Evolutionary conservation across 2,113 vertebrate species (phyloP).

Genomic region (Scophthalmus maximus): DNA sequence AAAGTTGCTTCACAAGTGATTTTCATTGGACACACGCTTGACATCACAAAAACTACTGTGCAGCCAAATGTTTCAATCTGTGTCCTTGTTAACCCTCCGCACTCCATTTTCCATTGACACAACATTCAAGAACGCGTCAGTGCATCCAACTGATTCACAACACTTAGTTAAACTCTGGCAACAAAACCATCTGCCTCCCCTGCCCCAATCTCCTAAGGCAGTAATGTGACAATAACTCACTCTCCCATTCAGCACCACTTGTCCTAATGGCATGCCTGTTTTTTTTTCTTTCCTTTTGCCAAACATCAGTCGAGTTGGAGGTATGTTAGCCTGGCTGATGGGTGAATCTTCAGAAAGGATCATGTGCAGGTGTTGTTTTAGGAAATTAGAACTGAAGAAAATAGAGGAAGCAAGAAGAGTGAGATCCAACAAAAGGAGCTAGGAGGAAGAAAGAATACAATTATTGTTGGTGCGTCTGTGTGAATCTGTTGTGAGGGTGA

Average conservation of each 20-base stretch:
- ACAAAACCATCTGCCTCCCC: constrained; percentile 74
- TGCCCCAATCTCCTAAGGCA: constrained; percentile 67
- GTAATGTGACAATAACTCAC: constrained; percentile 78
- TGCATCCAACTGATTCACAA: constrained; percentile 63
- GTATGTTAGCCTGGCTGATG: constrained; percentile 50
- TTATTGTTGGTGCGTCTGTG: constrained; percentile 12
- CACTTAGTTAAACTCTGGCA: constrained; percentile 75
- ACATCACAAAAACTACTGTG: constrained; percentile 15
- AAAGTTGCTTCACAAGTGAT: constrained; percentile 11
- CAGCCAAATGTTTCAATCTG: constrained; percentile 12
- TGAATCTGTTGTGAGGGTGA: not conserved
- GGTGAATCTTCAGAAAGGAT: constrained; percentile 47
- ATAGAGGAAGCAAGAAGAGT: not conserved
- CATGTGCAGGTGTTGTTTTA: constrained; percentile 47
- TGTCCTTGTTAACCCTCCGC: constrained; percentile 53
- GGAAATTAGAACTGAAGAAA: constrained; percentile 36
- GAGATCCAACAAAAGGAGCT: constrained; percentile 4
- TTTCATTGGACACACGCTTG: constrained; percentile 10
- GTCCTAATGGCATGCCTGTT: constrained; percentile 73
- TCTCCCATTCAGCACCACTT: constrained; percentile 72
- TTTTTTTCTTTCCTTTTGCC: constrained; percentile 39
- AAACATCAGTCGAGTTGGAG: constrained; percentile 70
- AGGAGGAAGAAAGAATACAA: constrained; percentile 7
- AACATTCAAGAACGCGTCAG: constrained; percentile 55
- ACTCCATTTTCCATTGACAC: constrained; percentile 33